These are phyloP conservation scores for Sitta carolinensis DNA, from an alignment of 2,797 vertebrate species.

Conservation along the genomic window DNA sequence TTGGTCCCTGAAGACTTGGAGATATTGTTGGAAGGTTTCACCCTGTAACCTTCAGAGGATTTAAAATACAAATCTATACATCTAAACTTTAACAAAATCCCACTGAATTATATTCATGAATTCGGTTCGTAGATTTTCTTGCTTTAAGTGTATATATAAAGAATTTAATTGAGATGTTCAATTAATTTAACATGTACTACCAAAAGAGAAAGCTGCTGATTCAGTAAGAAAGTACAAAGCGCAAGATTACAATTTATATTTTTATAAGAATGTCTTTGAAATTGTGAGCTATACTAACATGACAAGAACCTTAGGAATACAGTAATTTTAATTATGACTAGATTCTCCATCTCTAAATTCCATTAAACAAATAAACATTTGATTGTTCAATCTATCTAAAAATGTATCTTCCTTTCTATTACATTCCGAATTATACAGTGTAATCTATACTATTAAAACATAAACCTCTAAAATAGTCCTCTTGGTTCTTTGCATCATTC, in stretches of 20 bases:
- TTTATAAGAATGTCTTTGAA: conserved; percentile 58
- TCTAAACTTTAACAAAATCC: conserved; percentile 73
- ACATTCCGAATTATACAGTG: not conserved
- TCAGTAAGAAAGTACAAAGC: conserved; percentile 54
- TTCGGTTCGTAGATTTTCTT: conserved; percentile 50
- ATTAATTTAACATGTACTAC: conserved; percentile 63
- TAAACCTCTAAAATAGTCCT: not conserved
- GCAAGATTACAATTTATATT: conserved; percentile 60
- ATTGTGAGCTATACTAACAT: conserved; percentile 8
- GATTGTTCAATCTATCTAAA: not conserved
- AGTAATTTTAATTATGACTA: conserved; percentile 51
- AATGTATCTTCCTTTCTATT: not conserved
- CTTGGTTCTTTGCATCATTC: not conserved
- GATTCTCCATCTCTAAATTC: conserved; percentile 16
- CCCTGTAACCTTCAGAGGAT: conserved; percentile 77
- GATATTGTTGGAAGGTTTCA: conserved; percentile 80
- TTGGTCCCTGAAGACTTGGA: conserved; percentile 81
- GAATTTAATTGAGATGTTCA: conserved; percentile 62
- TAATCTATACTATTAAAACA: not conserved
- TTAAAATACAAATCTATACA: conserved; percentile 74
- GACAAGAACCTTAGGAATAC: conserved; percentile 3
- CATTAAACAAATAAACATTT: conserved; percentile 43
- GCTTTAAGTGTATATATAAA: conserved; percentile 47
- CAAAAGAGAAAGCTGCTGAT: conserved; percentile 65
- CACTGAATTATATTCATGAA: conserved; percentile 67